Evolutionary conservation across 2,113 vertebrate species (phyloP), one percentile per base, ranked within the genome.

Genomic region (Esox niger): DNA sequence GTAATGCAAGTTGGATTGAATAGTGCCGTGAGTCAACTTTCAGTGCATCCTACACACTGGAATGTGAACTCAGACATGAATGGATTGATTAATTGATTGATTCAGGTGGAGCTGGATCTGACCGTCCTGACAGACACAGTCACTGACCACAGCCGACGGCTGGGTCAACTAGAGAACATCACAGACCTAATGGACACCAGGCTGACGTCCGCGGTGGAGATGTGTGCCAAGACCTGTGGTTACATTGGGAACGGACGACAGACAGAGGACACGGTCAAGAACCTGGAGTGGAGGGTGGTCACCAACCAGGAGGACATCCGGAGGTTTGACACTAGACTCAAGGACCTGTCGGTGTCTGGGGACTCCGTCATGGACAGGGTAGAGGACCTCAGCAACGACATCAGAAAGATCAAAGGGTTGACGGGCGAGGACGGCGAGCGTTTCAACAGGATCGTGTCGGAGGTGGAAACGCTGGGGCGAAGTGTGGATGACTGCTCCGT

Each of bases 221-320:
- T 91, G 11, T 95, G 93, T 71, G 85, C n/a, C n/a, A n/a, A n/a
- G n/a, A n/a, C 90, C 38, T 95, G 93, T 2, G 85, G 85, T 10
- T 62, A 69, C 0, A 69, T n/a, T n/a, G n/a, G n/a, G n/a, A n/a
- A 70, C 0, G 63, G 74, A 6, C 79, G 78, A 38, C 59, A 69
- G 3, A 79, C 89, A 13, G 88, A 89, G 0, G 86, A 91, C 25
- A 81, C 86, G 1, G 87, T 95, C 43, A 89, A 92, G 54, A 90
- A 88, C 6, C 65, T 96, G 32, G 81, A 93, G 58, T 93, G 87
- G 82, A 90, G 87, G 63, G 84, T 95, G 35, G 82, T 92, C 55
- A 76, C 90, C 27, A 91, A 90, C 1, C 73, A 91, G 38, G 88
- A 87, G 0, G 88, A 93, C 68, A 91, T 96, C 75, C 81, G 77